Evolutionary conservation across 30 jellyfish, hydroid and myxozoan genomes (phyloP).

Genomic region (Sanderia malayensis): DNA sequence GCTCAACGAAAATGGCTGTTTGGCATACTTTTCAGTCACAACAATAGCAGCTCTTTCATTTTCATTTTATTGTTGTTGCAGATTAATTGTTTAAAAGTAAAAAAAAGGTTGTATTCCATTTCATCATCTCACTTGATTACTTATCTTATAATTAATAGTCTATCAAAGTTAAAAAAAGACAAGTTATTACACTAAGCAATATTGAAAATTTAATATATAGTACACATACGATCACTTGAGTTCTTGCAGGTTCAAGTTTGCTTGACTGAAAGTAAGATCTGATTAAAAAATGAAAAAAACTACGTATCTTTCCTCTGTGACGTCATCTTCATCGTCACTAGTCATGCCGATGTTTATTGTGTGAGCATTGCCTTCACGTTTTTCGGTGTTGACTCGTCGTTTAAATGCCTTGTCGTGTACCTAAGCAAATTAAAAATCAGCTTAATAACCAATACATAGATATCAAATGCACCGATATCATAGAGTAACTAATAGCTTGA

Average conservation of each 20-base stretch:
- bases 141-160: neutral
- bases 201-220: slow-evolving; percentile 46
- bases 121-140: no score
- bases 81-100: no score
- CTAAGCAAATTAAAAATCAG: no score
- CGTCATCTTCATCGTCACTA: neutral
- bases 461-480: no score
- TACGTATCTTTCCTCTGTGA: neutral
- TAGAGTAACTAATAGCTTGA: no score
- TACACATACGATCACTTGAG: slow-evolving; percentile 15
- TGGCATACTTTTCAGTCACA: no score
- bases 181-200: slow-evolving; percentile 25
- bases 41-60: no score
- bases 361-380: slow-evolving; percentile 76
- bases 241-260: neutral
- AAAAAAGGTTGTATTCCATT: no score
- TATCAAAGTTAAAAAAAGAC: neutral
- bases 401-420: slow-evolving; percentile 85
- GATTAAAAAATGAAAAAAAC: neutral
- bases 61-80: no score
- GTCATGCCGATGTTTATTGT: slow-evolving; percentile 17
- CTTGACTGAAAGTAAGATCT: neutral
- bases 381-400: slow-evolving; percentile 92
- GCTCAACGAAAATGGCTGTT: no score
- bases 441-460: no score